phyloP scores from a whole-genome alignment of 2,888 invertebrate species.

The Drosophila anceps region DNA sequence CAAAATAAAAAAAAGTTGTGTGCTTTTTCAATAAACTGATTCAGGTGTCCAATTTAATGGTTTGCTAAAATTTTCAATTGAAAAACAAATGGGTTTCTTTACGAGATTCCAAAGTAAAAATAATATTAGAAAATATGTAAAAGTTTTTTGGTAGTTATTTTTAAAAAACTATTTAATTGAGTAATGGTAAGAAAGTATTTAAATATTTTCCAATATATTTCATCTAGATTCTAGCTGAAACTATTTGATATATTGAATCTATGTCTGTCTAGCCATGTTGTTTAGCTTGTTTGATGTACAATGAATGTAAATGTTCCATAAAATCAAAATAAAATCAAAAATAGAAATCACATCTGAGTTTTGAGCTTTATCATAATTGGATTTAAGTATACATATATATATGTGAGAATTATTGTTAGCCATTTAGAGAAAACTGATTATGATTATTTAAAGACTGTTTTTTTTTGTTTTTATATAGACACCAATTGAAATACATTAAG shows the following conservation, averaged over 20 bases:
- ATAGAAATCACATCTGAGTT: not conserved
- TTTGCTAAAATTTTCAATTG: not conserved
- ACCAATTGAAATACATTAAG: slow-evolving; percentile 63
- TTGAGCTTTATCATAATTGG: slow-evolving; percentile 15
- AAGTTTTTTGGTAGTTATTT: not conserved
- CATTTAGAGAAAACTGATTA: slow-evolving; percentile 42
- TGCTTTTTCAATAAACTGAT: slow-evolving; percentile 1
- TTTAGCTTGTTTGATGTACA: slow-evolving; percentile 27
- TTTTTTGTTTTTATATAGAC: slow-evolving; percentile 37
- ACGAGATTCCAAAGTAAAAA: too few species aligned
- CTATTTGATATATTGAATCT: not conserved
- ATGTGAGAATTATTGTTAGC: slow-evolving; percentile 15
- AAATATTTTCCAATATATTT: not conserved
- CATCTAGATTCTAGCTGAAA: not conserved
- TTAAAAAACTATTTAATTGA: not conserved
- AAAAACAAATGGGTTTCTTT: not conserved
- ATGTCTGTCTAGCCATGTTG: not conserved
- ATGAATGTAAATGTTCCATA: slow-evolving; percentile 33
- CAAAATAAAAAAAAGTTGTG: slow-evolving; percentile 4
- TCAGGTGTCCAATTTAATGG: not conserved
- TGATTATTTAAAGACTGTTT: slow-evolving; percentile 41
- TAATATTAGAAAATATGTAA: not conserved
- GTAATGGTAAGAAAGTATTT: not conserved
- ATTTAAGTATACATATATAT: slow-evolving; percentile 19
- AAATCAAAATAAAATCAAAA: not conserved